phyloP scores from a whole-genome alignment of 2,797 vertebrate species.

The Balearica regulorum region DNA sequence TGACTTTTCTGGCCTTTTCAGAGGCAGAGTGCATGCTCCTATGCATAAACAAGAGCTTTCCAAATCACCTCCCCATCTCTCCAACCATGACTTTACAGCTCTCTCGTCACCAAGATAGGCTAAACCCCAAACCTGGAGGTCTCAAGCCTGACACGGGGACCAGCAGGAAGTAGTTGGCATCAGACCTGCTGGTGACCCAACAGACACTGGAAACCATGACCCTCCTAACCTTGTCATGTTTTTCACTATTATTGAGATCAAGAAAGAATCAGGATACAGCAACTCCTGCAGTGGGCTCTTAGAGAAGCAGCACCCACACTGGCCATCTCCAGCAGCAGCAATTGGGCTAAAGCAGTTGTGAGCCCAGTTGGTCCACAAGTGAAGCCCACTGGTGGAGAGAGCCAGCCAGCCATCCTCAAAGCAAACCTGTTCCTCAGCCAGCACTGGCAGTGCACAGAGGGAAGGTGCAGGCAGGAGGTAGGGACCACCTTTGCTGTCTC shows the following conservation, averaged over 20 bases:
- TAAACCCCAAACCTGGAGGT: not conserved
- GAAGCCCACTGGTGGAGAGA: rapidly evolving
- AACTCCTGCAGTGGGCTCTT: not conserved
- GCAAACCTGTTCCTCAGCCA: not conserved
- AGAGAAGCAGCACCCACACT: not conserved
- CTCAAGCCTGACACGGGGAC: not conserved
- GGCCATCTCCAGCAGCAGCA: not conserved
- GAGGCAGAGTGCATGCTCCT: not conserved
- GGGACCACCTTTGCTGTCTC: not conserved
- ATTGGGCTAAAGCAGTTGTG: not conserved
- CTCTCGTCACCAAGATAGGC: not conserved
- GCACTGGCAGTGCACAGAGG: not conserved
- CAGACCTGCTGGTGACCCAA: not conserved
- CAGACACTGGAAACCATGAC: not conserved
- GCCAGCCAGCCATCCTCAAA: not conserved
- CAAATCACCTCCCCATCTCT: not conserved
- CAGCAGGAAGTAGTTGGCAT: not conserved
- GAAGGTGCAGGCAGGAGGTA: not conserved
- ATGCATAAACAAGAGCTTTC: not conserved
- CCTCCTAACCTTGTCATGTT: not conserved
- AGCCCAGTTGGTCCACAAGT: not conserved
- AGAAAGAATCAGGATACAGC: not conserved
- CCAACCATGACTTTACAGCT: not conserved
- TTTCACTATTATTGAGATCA: not conserved
- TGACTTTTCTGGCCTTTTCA: not conserved